Evolutionary conservation across 2,797 vertebrate genomes (phyloP).

Genomic region (Sebastes iracundus): DNA sequence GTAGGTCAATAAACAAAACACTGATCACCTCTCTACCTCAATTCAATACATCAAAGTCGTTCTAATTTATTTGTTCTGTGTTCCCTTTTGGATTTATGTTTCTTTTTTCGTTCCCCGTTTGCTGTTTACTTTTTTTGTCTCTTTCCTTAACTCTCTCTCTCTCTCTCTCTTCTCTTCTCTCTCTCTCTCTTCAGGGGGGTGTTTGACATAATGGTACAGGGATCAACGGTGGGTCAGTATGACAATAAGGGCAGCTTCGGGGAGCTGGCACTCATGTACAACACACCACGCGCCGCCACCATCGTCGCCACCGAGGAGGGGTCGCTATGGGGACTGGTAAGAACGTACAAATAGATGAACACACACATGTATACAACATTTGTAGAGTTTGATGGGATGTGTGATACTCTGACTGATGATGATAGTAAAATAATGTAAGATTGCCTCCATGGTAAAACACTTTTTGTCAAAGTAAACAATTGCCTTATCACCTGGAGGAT

Average conservation of each 20-base stretch:
- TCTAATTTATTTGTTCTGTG: neutral
- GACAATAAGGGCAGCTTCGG: constrained; percentile 97
- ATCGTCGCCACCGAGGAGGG: constrained; percentile 93
- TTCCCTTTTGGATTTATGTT: neutral
- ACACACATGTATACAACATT: neutral
- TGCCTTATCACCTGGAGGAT: neutral
- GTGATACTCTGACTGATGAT: neutral
- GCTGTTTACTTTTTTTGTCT: neutral
- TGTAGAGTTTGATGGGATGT: neutral
- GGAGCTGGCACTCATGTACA: constrained; percentile 98
- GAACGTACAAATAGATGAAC: constrained; percentile 36
- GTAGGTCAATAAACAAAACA: constrained; percentile 6
- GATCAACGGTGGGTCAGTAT: constrained; percentile 91
- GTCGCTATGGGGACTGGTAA: constrained; percentile 96
- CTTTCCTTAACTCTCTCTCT: neutral
- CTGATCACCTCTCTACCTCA: neutral
- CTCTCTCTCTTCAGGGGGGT: constrained; percentile 82
- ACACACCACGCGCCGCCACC: constrained; percentile 96
- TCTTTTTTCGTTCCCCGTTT: neutral
- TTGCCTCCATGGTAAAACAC: neutral
- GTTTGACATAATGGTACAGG: constrained; percentile 91
- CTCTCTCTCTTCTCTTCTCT: neutral
- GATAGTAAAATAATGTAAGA: neutral
- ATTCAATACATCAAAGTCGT: neutral
- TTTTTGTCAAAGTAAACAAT: neutral